These are phyloP conservation scores for Theristicus caerulescens DNA, from an alignment of 2,113 vertebrate genomes.

Conservation along the genomic window DNA sequence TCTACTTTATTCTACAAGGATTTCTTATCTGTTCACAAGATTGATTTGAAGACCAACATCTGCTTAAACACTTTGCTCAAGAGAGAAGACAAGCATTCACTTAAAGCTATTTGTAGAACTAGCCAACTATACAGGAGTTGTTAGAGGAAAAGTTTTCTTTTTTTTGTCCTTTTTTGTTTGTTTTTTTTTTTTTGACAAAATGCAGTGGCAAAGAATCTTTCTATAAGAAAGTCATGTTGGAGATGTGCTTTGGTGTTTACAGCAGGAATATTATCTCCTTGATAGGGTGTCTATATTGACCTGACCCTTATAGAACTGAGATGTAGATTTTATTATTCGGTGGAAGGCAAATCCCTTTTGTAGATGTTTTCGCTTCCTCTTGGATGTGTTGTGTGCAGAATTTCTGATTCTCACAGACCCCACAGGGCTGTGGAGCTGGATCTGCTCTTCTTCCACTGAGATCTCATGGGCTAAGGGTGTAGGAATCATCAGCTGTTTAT, in stretches of 20 bases:
- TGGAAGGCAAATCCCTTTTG: neutral
- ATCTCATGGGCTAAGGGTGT: neutral
- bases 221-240: neutral
- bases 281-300: accelerated
- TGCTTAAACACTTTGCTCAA: neutral
- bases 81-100: neutral
- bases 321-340: neutral
- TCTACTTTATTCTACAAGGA: conserved; percentile 1
- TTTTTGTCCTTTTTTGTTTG: neutral
- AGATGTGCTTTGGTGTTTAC: neutral
- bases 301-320: neutral
- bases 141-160: neutral
- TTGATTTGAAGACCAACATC: conserved; percentile 2
- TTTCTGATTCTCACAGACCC: neutral
- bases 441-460: neutral
- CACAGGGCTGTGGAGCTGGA: neutral
- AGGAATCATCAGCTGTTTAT: neutral
- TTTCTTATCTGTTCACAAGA: conserved; percentile 10
- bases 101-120: neutral
- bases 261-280: neutral
- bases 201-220: neutral
- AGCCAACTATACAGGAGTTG: accelerated
- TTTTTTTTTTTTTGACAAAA: neutral
- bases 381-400: neutral
- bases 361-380: neutral